These are phyloP conservation scores for Pristiophorus japonicus DNA, from an alignment of 2,113 vertebrate genomes.

Conservation along the genomic window DNA sequence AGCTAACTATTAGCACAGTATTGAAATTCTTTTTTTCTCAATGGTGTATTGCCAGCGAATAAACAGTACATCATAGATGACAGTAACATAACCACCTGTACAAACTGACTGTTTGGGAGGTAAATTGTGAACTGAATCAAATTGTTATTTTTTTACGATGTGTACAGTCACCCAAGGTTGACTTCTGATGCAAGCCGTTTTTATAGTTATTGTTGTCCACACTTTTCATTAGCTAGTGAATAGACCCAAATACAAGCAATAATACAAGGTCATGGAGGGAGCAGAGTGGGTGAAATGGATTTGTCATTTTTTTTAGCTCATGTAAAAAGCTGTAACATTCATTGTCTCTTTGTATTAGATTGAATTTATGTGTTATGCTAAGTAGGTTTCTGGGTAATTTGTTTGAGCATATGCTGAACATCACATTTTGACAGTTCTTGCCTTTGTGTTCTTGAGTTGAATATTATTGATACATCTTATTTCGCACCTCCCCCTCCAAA, in stretches of 20 bases:
- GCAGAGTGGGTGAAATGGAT: background rate
- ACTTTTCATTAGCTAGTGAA: constrained; percentile 9
- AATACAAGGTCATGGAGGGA: constrained; percentile 16
- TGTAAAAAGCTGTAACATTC: background rate
- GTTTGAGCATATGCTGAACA: background rate
- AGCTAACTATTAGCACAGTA: background rate
- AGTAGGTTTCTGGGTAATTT: background rate
- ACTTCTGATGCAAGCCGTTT: background rate
- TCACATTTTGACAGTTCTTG: background rate
- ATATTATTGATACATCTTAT: constrained; percentile 1
- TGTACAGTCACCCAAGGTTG: background rate
- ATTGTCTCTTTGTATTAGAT: constrained; percentile 1
- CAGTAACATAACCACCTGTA: background rate
- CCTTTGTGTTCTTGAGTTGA: background rate
- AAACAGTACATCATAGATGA: background rate
- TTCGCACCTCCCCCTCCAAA: background rate
- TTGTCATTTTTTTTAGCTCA: background rate
- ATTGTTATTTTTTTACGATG: background rate
- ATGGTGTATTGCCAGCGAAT: background rate
- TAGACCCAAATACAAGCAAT: background rate
- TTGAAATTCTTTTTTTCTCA: background rate
- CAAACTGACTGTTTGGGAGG: background rate
- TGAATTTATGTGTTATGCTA: constrained; percentile 28
- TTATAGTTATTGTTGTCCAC: background rate
- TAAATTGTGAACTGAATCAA: constrained; percentile 13